Base-by-base conservation (phyloP, 2,113 vertebrate genomes). In the Sylvietta virens region DNA sequence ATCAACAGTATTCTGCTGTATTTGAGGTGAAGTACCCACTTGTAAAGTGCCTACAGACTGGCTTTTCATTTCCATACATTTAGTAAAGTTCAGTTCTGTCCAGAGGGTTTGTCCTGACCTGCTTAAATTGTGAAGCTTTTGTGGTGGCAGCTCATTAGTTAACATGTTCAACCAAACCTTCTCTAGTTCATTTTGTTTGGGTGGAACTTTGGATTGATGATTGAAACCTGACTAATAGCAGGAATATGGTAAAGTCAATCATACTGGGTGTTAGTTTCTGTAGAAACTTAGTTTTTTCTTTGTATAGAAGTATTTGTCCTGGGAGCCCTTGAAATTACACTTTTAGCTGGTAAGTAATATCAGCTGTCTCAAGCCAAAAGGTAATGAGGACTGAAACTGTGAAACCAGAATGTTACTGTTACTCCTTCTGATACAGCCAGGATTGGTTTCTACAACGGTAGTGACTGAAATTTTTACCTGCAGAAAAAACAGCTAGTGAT, bases 261-360 rank as follows among this genome's bases (percentile, higher is more conserved):
- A 64, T 78, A 35, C 60, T 61, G 18, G 82, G 51, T 80, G 44
- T 66, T 82, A 72, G 42, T 79, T 95, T 91, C 65, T 87, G 13
- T 81, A 91, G 83, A 40, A 81, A 54, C 30, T 16, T 69, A 26
- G 27, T 27, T 53, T 70, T 70, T 88, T 22, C 12, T 80, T 65
- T 82, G 27, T 81, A 4, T 61, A 62, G 71, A 90, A 77, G 13
- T 88, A 31, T 86, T 88, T 94, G 21, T 86, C 27, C 74, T 30
- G 47, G 60, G 76, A 93, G 56, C 64, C 61, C 61, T 39, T 87
- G 60, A 88, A 85, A 80, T 85, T 54, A 67, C 10, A 0, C 39
- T 94, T 93, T 74, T 64, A 71, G 58, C 87, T 92, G 95, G 93
- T 96, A 96, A 96, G 92, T 95, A 91, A 65, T 61, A 40, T 87